Conservation (phyloP, 1,140 invertebrate species). For the Drosophila repletoides region DNA sequence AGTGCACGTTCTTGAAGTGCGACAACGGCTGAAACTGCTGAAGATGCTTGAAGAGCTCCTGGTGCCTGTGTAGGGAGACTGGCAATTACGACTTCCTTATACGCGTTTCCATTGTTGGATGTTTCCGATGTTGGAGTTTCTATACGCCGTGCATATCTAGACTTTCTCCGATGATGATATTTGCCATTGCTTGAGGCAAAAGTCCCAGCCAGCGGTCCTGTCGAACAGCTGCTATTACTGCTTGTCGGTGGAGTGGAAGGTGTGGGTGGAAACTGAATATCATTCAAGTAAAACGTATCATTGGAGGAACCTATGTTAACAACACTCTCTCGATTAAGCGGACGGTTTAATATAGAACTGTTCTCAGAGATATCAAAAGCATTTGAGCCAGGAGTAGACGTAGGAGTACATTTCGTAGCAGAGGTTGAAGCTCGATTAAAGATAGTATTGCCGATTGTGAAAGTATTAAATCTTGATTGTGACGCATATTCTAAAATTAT, state of each 20-base stretch:
- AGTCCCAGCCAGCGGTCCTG: constrained; percentile 11
- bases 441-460: background rate
- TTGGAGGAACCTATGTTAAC: background rate
- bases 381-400: background rate
- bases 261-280: constrained; percentile 32
- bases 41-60: background rate
- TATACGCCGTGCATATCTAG: constrained; percentile 42
- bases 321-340: constrained; percentile 2
- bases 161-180: constrained; percentile 50
- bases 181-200: constrained; percentile 2
- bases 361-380: background rate
- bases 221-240: constrained; percentile 49
- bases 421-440: background rate
- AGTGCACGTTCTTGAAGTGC: constrained; percentile 52
- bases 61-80: constrained; percentile 9
- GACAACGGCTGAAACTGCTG: constrained; percentile 28
- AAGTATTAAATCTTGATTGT: constrained; percentile 17
- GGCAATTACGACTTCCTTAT: constrained; percentile 1
- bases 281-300: constrained; percentile 27
- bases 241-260: constrained; percentile 48
- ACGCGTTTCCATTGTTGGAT: background rate
- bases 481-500: constrained; percentile 72
- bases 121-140: constrained; percentile 29
- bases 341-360: constrained; percentile 1
- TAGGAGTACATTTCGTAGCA: background rate